Base-by-base conservation (phyloP, 2,888 invertebrate genomes). In the Hirtodrosophila histrioides region DNA sequence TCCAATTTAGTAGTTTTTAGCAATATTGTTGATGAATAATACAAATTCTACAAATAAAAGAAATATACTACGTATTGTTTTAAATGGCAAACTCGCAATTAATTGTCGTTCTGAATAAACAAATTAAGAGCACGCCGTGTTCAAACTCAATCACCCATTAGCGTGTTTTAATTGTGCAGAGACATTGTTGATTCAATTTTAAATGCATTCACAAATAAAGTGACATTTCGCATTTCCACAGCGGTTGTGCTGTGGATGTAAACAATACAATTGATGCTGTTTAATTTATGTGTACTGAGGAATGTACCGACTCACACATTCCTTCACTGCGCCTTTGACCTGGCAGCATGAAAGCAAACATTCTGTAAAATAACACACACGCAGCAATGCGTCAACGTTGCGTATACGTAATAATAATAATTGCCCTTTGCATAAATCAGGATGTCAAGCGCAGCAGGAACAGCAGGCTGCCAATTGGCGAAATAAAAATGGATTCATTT, bases 401-500 rank as follows among this genome's bases (percentile, higher is more conserved):
- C 53, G 57, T 66, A 50, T 44, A 51, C 56, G 43, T 51, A 65
- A 63, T 74, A 67, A 63, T 51, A 57, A 53, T 40, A 51, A 43
- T 46, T 50, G 58, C 60, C 55, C 43, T 69, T 77, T 65, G 79
- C 71, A 79, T 85, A 79, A 82, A 69, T 81, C 64, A 74, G 35
- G 58, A 55, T 58, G 46, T 45, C 56, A 55, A 24, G 36, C 55
- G 36, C 57, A 69, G 63, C 24, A 48, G 29, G 24, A 44, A 46
- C 74, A 68, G 78, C 65, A 44, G 69, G 61, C 41, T 12, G 48
- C 61, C 74, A 83, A 78, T 84, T 81, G 70, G 69, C 60, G 65
- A 46, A 84, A 84, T 66, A 46, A 67, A 65, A 55, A 48, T 56
- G 48, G 79, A 72, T 58, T 69, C 67, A 79, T 82, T 79, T 79